phyloP scores from a whole-genome alignment of 2,113 vertebrate species.

The Megaceryle torquata region DNA sequence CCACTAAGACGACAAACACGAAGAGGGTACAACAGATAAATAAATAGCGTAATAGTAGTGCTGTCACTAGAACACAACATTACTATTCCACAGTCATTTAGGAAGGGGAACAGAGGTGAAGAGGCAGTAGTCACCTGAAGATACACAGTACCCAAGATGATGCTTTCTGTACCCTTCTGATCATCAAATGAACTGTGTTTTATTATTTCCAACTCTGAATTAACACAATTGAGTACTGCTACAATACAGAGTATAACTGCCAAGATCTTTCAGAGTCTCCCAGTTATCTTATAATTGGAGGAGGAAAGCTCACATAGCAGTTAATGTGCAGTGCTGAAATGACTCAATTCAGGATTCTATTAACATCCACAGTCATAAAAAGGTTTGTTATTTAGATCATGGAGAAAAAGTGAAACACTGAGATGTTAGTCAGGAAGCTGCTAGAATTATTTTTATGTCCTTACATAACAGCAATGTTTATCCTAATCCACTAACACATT shows the following conservation, averaged over 20 bases:
- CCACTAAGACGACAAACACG: not conserved
- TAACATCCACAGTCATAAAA: not conserved
- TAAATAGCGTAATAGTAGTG: not conserved
- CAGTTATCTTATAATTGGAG: not conserved
- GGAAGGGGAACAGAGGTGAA: rapidly evolving
- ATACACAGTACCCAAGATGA: not conserved
- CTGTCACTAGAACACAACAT: not conserved
- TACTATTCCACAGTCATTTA: not conserved
- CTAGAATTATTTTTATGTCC: not conserved
- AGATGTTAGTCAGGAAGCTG: not conserved
- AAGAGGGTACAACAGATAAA: not conserved
- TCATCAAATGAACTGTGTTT: not conserved
- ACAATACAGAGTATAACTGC: not conserved
- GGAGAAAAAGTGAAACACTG: not conserved
- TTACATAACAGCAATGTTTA: not conserved
- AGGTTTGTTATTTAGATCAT: not conserved
- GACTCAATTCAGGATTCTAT: not conserved
- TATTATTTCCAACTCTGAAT: not conserved
- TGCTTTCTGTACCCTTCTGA: not conserved
- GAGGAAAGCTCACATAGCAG: not conserved
- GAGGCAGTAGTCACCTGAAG: not conserved
- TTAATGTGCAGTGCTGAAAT: not conserved
- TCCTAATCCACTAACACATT: not conserved
- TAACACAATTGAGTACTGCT: not conserved
- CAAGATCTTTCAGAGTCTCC: not conserved